These are phyloP conservation scores for Allygus modestus DNA, from an alignment of 2,888 invertebrate genomes.

Conservation along the genomic window DNA sequence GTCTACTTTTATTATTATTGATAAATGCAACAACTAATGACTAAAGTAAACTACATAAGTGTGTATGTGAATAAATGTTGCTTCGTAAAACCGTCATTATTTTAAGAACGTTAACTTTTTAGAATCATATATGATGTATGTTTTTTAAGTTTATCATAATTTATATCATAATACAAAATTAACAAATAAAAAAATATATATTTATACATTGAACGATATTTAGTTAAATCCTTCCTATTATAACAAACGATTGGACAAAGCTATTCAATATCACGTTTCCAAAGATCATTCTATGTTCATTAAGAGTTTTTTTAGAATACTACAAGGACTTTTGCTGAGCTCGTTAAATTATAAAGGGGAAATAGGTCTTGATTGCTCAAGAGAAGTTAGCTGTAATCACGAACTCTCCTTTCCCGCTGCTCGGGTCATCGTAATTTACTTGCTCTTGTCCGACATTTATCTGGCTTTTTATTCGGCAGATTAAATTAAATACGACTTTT, in stretches of 20 bases:
- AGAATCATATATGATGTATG: too few species aligned
- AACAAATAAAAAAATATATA: too few species aligned
- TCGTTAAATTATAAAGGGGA: constrained; percentile 47
- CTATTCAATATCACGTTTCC: neutral
- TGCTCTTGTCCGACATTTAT: constrained; percentile 49
- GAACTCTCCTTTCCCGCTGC: constrained; percentile 15
- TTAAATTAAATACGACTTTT: constrained; percentile 22
- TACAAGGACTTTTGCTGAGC: constrained; percentile 37
- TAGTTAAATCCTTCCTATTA: too few species aligned
- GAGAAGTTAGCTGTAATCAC: constrained; percentile 48
- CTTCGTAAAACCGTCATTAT: too few species aligned
- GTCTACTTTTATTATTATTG: too few species aligned
- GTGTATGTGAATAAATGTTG: too few species aligned
- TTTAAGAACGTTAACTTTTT: too few species aligned
- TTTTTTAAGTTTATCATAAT: too few species aligned
- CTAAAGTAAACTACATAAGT: too few species aligned
- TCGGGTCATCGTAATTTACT: constrained; percentile 46
- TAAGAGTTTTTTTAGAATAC: constrained; percentile 39
- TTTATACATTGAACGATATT: too few species aligned
- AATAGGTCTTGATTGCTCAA: constrained; percentile 56
- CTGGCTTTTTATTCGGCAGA: constrained; percentile 50
- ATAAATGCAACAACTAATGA: too few species aligned
- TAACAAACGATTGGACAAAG: neutral
- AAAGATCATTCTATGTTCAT: neutral
- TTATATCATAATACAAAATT: too few species aligned